Evolutionary conservation across 1,140 invertebrate genomes (phyloP).

Genomic region (Myzus persicae): DNA sequence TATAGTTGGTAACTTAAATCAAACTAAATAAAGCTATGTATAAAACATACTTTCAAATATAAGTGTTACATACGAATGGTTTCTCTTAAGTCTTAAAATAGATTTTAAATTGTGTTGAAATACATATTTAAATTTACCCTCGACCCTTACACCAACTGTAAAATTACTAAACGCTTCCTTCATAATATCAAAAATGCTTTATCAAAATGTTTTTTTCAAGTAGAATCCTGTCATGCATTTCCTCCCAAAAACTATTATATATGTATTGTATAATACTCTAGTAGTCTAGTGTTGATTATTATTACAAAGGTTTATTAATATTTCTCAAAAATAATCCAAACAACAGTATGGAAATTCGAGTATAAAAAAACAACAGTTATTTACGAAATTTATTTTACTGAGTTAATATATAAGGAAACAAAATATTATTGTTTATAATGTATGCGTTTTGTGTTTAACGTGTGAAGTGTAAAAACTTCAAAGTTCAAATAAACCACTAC

Average conservation of each 20-base stretch:
- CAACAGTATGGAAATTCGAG: background rate
- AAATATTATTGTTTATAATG: slow-evolving; percentile 16
- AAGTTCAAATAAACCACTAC: slow-evolving; percentile 44
- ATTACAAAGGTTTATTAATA: background rate
- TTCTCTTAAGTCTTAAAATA: background rate
- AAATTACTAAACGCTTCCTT: background rate
- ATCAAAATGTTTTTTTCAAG: background rate
- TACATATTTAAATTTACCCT: background rate
- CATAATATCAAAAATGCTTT: background rate
- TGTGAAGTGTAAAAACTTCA: background rate
- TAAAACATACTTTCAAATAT: background rate
- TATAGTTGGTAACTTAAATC: background rate
- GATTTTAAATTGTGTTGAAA: background rate
- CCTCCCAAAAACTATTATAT: no score
- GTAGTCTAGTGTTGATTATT: background rate
- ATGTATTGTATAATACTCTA: no score
- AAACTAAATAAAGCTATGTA: background rate
- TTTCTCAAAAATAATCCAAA: background rate
- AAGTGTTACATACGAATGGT: background rate
- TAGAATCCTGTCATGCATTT: no score
- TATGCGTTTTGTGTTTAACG: background rate
- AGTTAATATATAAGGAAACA: background rate
- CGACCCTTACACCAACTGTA: background rate
- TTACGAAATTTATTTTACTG: background rate
- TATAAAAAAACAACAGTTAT: background rate